phyloP scores from a whole-genome alignment of 2,797 vertebrate genomes.

The Nannoperca obscura region DNA sequence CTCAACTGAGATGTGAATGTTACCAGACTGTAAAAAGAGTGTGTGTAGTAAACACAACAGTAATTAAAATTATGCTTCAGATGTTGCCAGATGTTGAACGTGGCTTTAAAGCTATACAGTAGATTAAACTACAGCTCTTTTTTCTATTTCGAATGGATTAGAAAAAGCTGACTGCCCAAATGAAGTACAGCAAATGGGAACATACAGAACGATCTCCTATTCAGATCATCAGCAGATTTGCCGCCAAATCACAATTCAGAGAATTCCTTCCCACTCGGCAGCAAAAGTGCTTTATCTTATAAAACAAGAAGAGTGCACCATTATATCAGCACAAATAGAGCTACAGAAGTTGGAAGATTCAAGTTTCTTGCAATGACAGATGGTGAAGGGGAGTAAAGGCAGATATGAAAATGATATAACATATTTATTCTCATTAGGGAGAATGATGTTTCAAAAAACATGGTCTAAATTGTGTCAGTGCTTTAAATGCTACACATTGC shows the following conservation, averaged over 20 bases:
- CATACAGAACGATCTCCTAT: background rate
- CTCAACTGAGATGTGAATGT: background rate
- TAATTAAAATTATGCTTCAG: background rate
- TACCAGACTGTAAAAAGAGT: background rate
- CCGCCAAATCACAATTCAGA: constrained; percentile 14
- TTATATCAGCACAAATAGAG: background rate
- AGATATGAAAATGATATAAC: constrained; percentile 8
- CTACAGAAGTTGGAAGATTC: background rate
- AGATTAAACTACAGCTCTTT: background rate
- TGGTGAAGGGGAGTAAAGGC: background rate
- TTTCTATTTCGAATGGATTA: background rate
- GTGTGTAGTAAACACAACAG: background rate
- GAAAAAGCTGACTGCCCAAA: constrained; percentile 13
- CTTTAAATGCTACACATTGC: background rate
- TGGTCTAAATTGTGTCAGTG: background rate
- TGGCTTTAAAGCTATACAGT: background rate
- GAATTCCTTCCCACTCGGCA: constrained; percentile 5
- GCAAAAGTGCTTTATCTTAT: background rate
- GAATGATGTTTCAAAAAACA: background rate
- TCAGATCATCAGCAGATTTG: constrained; percentile 5
- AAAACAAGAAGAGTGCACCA: background rate
- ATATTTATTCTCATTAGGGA: constrained; percentile 2
- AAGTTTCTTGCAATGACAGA: background rate
- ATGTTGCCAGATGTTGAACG: background rate
- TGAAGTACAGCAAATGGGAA: background rate